Conservation (phyloP, 30 jellyfish, hydroid and myxozoan genomes). For the Nemopilema nomurai region DNA sequence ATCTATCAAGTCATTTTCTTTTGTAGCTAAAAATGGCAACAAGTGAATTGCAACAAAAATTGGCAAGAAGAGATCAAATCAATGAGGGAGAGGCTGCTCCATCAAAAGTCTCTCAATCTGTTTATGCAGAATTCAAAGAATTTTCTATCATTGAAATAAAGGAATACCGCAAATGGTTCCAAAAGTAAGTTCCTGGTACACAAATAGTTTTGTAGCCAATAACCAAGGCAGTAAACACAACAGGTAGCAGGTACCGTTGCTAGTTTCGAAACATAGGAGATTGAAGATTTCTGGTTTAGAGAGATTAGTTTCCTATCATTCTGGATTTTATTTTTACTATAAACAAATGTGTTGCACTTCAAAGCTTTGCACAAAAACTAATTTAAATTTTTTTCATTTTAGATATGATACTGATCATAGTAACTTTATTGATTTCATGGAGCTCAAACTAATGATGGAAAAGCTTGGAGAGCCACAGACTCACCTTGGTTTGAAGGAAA, state of each 20-base stretch:
- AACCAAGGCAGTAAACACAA: too few species aligned
- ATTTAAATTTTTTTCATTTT: not conserved
- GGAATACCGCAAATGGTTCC: slow-evolving; percentile 70
- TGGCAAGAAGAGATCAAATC: slow-evolving; percentile 71
- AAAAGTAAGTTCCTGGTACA: slow-evolving; percentile 48
- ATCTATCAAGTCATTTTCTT: too few species aligned
- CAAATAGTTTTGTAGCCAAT: not conserved
- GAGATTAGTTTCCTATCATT: too few species aligned
- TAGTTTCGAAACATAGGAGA: too few species aligned
- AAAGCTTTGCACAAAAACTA: too few species aligned
- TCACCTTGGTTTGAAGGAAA: slow-evolving; percentile 82
- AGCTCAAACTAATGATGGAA: slow-evolving; percentile 92
- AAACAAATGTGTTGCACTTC: not conserved
- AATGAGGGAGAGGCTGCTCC: slow-evolving; percentile 94
- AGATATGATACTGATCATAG: slow-evolving; percentile 84
- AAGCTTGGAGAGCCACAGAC: slow-evolving; percentile 95
- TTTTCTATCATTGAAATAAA: slow-evolving; percentile 80
- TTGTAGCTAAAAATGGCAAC: slow-evolving; percentile 43
- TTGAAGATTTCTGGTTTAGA: too few species aligned
- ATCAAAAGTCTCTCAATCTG: slow-evolving; percentile 68
- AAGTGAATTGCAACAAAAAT: slow-evolving; percentile 66
- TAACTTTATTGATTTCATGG: slow-evolving; percentile 81
- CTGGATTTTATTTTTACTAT: too few species aligned
- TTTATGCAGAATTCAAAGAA: slow-evolving; percentile 86
- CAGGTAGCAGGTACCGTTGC: too few species aligned